Conservation (phyloP, 1,140 invertebrate species). For the Linepithema humile region DNA sequence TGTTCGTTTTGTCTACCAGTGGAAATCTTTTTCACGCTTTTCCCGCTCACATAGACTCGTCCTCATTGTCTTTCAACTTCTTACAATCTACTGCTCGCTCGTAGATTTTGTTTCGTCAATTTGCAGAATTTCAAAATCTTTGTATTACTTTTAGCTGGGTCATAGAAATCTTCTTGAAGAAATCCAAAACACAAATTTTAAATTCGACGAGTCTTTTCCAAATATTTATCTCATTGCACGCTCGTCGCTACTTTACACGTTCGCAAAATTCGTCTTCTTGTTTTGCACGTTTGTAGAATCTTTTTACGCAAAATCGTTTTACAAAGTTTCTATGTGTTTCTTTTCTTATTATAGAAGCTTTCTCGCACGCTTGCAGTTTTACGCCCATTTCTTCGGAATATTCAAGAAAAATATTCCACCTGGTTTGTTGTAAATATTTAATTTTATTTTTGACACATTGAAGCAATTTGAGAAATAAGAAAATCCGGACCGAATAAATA, state of each 20-base stretch:
- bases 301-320: slow-evolving; percentile 41
- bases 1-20: neutral
- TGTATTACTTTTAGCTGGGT: neutral
- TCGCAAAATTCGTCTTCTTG: slow-evolving; percentile 51
- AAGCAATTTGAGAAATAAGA: neutral
- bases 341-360: neutral
- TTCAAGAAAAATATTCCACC: neutral
- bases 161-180: neutral
- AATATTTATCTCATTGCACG: slow-evolving; percentile 40
- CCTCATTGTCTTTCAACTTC: slow-evolving; percentile 14
- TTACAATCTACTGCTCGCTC: slow-evolving; percentile 13
- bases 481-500: neutral
- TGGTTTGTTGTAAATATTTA: neutral
- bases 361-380: neutral
- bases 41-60: slow-evolving; percentile 39
- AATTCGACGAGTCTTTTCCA: slow-evolving; percentile 19
- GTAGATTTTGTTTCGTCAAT: slow-evolving; percentile 32
- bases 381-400: neutral
- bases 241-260: slow-evolving; percentile 38
- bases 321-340: slow-evolving; percentile 18
- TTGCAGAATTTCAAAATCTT: neutral
- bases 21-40: slow-evolving; percentile 21
- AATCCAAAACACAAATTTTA: slow-evolving; percentile 16
- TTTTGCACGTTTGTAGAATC: slow-evolving; percentile 36
- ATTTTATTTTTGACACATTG: no score